phyloP scores from a whole-genome alignment of 2,888 invertebrate genomes.

The Tenthredo distinguenda region DNA sequence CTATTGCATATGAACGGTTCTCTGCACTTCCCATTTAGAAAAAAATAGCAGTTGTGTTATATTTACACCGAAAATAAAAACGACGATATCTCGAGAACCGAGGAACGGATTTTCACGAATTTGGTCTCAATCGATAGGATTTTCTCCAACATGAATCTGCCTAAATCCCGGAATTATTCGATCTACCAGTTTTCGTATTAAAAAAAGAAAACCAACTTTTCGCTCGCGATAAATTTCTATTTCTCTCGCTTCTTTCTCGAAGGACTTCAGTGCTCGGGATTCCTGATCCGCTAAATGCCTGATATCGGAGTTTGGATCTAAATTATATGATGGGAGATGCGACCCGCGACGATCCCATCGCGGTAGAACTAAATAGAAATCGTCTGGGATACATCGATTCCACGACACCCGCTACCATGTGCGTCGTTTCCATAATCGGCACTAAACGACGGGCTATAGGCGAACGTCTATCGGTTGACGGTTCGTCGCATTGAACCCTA shows the following conservation, averaged over 20 bases:
- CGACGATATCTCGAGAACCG: background rate
- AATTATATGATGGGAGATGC: background rate
- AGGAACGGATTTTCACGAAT: background rate
- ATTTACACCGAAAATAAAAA: no score
- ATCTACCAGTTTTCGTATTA: background rate
- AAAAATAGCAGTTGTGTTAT: background rate
- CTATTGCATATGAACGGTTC: background rate
- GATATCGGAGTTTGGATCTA: background rate
- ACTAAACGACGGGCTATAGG: background rate
- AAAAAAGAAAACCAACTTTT: no score
- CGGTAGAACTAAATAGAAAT: background rate
- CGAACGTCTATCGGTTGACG: slow-evolving; percentile 14
- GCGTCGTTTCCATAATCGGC: slow-evolving; percentile 14
- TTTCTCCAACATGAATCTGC: no score
- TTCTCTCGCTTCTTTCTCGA: background rate
- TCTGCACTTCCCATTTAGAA: background rate
- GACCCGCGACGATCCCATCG: background rate
- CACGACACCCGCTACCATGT: background rate
- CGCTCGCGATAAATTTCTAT: no score
- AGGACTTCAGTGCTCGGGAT: background rate
- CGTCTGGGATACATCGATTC: background rate
- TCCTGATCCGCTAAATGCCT: background rate
- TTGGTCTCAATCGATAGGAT: background rate
- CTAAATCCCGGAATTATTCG: no score
- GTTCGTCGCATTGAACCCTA: slow-evolving; percentile 21